Conservation (phyloP, 64 coral and sea anemone genomes). For the Actinia equina region DNA sequence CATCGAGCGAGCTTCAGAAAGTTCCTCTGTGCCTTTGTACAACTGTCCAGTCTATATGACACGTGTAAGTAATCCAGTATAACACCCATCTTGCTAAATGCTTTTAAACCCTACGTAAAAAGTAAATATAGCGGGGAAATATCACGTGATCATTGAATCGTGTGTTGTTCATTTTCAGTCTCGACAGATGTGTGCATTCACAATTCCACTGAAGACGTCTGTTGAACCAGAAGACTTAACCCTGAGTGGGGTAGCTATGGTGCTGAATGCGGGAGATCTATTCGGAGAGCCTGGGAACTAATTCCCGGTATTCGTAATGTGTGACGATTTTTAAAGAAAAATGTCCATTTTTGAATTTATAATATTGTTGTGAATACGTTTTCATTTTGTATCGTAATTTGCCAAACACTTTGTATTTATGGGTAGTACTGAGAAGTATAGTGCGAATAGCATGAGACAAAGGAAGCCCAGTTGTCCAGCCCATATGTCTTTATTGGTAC, state of each 20-base stretch:
- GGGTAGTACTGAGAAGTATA: too few relatives aligned
- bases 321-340: background rate
- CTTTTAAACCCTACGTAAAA: too few relatives aligned
- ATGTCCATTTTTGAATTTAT: background rate
- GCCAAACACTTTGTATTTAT: background rate
- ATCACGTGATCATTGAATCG: background rate
- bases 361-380: background rate
- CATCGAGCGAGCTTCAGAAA: background rate
- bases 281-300: conserved; percentile 42
- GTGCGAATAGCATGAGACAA: background rate
- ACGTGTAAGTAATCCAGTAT: conserved; percentile 22
- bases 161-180: conserved; percentile 32
- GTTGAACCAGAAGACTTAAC: conserved; percentile 44
- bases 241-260: conserved; percentile 48
- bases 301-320: background rate
- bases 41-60: conserved; percentile 70
- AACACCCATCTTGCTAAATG: too few relatives aligned
- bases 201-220: conserved; percentile 47
- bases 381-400: background rate
- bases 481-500: background rate
- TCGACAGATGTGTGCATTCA: conserved; percentile 47
- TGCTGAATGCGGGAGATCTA: conserved; percentile 56
- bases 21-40: conserved; percentile 1
- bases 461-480: background rate
- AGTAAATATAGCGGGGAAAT: background rate